phyloP scores from a whole-genome alignment of 2,113 vertebrate genomes.

The Oryzias curvinotus region DNA sequence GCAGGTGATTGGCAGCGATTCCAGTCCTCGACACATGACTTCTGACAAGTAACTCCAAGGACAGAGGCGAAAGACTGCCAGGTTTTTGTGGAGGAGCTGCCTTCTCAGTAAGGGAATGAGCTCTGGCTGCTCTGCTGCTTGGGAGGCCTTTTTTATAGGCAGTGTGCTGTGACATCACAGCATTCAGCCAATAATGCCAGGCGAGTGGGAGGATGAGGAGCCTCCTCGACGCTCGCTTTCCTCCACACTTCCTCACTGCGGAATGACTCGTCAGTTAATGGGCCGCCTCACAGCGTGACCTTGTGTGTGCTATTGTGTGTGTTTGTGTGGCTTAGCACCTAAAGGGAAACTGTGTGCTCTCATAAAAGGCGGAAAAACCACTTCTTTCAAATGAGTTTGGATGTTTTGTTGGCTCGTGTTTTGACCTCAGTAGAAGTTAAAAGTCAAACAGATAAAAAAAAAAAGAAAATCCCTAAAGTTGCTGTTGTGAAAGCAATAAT shows the following conservation, averaged over 20 bases:
- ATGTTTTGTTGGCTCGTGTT: no score
- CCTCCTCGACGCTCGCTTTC: conserved; percentile 31
- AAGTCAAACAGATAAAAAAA: no score
- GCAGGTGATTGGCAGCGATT: conserved; percentile 81
- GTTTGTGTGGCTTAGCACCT: neutral
- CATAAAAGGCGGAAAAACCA: no score
- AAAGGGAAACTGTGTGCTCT: neutral
- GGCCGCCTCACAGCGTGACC: conserved; percentile 1
- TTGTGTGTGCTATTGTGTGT: conserved; percentile 7
- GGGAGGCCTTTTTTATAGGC: conserved; percentile 62
- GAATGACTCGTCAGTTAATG: conserved; percentile 8
- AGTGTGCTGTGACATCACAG: conserved; percentile 59
- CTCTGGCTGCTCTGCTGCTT: conserved; percentile 37
- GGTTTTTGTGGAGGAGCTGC: neutral
- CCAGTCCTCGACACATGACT: conserved; percentile 84
- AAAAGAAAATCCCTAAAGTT: no score
- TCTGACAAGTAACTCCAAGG: conserved; percentile 28
- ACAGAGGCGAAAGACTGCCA: neutral
- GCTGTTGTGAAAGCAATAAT: no score
- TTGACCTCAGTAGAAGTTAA: no score
- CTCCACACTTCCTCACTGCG: conserved; percentile 29
- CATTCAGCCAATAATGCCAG: conserved; percentile 60
- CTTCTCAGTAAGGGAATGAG: conserved; percentile 16
- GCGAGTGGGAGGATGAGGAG: conserved; percentile 41
- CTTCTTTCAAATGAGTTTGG: no score